phyloP scores from a whole-genome alignment of 2,113 vertebrate genomes.

The Semnornis frantzii region DNA sequence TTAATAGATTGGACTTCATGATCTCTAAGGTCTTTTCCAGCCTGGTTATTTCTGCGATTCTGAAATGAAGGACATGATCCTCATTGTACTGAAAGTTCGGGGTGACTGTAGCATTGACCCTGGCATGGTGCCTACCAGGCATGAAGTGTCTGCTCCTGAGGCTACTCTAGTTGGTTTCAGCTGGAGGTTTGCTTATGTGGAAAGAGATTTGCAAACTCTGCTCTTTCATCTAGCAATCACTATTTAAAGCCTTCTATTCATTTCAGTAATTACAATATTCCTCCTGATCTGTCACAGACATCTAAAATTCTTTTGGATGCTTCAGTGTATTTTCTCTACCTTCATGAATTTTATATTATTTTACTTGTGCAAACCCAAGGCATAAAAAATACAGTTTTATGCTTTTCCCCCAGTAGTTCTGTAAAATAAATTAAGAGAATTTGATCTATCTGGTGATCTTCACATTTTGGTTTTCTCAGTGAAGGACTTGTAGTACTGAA shows the following conservation, averaged over 20 bases:
- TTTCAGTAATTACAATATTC: not conserved
- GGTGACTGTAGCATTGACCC: not conserved
- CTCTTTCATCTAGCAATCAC: not conserved
- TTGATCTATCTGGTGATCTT: not conserved
- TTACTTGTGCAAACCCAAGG: not conserved
- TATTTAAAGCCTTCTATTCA: not conserved
- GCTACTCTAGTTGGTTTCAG: not conserved
- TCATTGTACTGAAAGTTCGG: not conserved
- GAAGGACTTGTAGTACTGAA: not conserved
- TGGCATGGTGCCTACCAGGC: not conserved
- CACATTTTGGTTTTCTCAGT: not conserved
- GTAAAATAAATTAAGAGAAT: not conserved
- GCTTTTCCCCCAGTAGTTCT: not conserved
- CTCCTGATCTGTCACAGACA: not conserved
- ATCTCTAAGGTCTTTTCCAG: too few relatives aligned
- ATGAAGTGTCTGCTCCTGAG: not conserved
- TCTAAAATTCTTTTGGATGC: conserved; percentile 38
- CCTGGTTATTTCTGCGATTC: too few relatives aligned
- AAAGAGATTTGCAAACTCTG: not conserved
- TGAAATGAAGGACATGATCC: not conserved
- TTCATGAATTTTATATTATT: conserved; percentile 34
- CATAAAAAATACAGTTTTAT: conserved; percentile 15
- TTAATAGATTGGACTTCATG: too few relatives aligned
- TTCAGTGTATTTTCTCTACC: conserved; percentile 6
- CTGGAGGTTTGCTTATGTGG: not conserved